A percentile compares a stretch with the other conserved stretches of the same genome.
phyloP scores from a whole-genome alignment of 2,113 vertebrate species.

The Thermophis baileyi region DNA sequence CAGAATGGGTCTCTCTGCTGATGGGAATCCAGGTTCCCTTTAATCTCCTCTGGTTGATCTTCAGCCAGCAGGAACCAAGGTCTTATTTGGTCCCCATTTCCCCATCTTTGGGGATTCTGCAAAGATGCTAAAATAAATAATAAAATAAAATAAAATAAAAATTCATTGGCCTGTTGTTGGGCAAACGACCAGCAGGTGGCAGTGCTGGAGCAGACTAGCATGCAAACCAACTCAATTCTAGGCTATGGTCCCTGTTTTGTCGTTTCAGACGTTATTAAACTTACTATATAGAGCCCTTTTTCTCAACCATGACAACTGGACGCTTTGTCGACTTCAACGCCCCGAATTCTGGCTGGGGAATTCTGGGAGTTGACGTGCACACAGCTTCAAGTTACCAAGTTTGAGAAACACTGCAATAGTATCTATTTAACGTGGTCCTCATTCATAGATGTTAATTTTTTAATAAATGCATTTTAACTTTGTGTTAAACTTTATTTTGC shows the following conservation, averaged over 20 bases:
- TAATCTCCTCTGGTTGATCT: neutral
- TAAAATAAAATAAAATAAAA: neutral
- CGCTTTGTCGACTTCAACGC: neutral
- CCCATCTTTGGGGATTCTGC: neutral
- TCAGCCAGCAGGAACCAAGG: too few relatives aligned
- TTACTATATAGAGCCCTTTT: neutral
- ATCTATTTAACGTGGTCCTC: neutral
- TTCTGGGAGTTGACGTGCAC: neutral
- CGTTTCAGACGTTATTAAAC: neutral
- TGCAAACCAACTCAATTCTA: neutral
- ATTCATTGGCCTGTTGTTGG: neutral
- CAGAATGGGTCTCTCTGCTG: neutral
- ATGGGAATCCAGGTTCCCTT: neutral
- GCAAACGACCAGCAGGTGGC: neutral
- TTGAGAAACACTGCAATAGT: neutral
- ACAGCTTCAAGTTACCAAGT: neutral
- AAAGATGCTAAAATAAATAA: neutral
- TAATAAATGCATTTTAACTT: neutral
- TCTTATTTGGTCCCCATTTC: neutral
- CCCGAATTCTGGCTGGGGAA: neutral
- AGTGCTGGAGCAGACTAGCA: neutral
- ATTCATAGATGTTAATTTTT: neutral
- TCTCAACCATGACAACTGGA: neutral
- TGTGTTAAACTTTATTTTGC: neutral
- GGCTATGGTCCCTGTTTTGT: neutral